Conservation (phyloP, 2,888 invertebrate genomes). For the Agonopterix arenella region DNA sequence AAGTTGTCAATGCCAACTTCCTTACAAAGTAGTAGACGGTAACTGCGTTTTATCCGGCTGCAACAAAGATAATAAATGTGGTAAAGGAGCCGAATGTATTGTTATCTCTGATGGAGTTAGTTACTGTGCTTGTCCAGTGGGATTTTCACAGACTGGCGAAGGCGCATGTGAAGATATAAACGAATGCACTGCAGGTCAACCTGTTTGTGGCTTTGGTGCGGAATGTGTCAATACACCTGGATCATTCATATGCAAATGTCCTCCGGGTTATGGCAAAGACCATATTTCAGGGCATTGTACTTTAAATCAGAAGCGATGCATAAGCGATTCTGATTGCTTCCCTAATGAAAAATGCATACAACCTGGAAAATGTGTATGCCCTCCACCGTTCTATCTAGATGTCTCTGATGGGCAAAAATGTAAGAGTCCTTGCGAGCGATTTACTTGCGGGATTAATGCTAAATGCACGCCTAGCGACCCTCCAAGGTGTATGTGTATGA, state of each 20-base stretch:
- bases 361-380: constrained; percentile 93
- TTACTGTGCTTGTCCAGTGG: constrained; percentile 95
- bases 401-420: constrained; percentile 89
- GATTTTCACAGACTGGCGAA: constrained; percentile 85
- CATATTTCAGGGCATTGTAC: constrained; percentile 89
- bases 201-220: constrained; percentile 91
- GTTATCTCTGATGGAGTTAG: constrained; percentile 93
- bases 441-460: constrained; percentile 92
- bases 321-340: constrained; percentile 88
- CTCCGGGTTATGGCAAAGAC: constrained; percentile 88
- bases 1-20: constrained; percentile 91
- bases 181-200: constrained; percentile 86
- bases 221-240: constrained; percentile 89
- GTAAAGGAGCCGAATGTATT: constrained; percentile 92
- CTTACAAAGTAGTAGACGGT: constrained; percentile 89
- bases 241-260: constrained; percentile 88
- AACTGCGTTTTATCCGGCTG: constrained; percentile 92
- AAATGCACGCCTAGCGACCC: constrained; percentile 94
- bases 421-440: constrained; percentile 94
- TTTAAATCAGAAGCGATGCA: constrained; percentile 88
- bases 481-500: constrained; percentile 91
- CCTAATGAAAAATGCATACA: constrained; percentile 93
- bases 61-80: constrained; percentile 87
- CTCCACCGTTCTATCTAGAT: constrained; percentile 93
- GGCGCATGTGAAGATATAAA: constrained; percentile 92